Evolutionary conservation across 2,797 vertebrate species (phyloP), one percentile per base, ranked within the genome.

Genomic region (Ispidina picta): DNA sequence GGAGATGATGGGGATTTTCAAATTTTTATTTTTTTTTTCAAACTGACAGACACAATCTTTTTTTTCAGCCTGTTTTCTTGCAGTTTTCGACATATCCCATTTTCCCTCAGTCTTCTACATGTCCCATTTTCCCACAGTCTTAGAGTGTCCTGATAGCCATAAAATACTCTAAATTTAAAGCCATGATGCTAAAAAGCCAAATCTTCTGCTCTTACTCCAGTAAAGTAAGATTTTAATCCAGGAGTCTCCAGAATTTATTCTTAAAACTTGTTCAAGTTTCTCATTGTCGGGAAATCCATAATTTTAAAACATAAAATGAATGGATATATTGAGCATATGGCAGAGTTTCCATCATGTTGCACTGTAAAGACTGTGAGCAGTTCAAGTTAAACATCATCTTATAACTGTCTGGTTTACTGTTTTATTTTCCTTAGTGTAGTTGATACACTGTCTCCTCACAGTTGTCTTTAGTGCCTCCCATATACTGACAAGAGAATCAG

Each of bases 401-500:
- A 48, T 39, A 82, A n/a, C 6, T 84, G 64, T 73, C 80, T 86
- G 26, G 59, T 88, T 84, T 80, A 22, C 79, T 26, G 37, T 77
- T 80, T 69, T 64, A 44, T 89, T 28, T 92, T 83, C 28, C 39
- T 43, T 74, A 33, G 43, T 35, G 25, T 84, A 83, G 54, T 64
- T 86, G 72, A 37, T 92, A 74, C 56, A 23, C 43, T 92, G 86
- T 68, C 73, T 90, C 76, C 52, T 95, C 80, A n/a, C 79, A 77
- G 75, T 95, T 82, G 62, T 92, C 83, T 88, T 86, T 68, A 91
- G 87, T 86, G 78, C 83, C 51, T 91, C 43, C 76, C 56, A 26
- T 86, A 64, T 29, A 75, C 75, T 88, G 89, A 78, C 83, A 83
- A 76, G 77, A 92, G 82, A 94, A 90, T 89, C 89, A 87, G 58